Evolutionary conservation across 2,113 vertebrate species (phyloP), one percentile per base, ranked within the genome.

Genomic region (Malurus alboscapulatus): DNA sequence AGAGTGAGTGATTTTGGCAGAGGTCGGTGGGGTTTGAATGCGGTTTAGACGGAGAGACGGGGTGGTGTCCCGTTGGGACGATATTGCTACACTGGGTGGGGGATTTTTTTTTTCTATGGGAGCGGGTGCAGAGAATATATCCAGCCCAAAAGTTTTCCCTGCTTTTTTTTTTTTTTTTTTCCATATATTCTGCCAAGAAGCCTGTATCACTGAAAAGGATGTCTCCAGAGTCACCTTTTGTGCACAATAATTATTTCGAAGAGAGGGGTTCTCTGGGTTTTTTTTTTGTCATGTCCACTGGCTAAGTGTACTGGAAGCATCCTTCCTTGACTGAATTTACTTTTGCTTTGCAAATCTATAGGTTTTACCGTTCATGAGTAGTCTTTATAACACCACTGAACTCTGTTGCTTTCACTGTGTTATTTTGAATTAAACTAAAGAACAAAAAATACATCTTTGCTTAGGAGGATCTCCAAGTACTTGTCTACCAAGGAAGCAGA

Each of bases 201-300:
- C 10, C 8, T 3, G 5, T 34, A 3, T 53, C 29, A 2, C 5
- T 2, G 4, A 14, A 58, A 69, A 32, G 42, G 26, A 59, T 36
- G 40, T 40, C 40, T 81, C 86, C 15, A 24, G 20, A 32, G 25
- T n/a, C 36, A 29, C 30, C 55, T 81, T 67, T 50, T 34, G 22
- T 4, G 30, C 14, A 7, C 45, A 54, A 0, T n/a, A 45, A 13
- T 44, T 58, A 18, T 17, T 74, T 42, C 2, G 10, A 13, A 6
- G 19, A 2, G 0, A 38, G 0, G 3, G 6, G 1, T 26, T 17
- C 7, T 27, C 1, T 48, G 6, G 20, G 7, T 3, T 27, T 8
- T 3, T 27, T 8, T 47, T 85, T 65, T 9, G 14, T 16, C 30
- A 18, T 42, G 3, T 17, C 30, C 6, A 3, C 9, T 32, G 10